Evolutionary conservation across 2,113 vertebrate genomes (phyloP).

Genomic region (Megaceryle maxima): DNA sequence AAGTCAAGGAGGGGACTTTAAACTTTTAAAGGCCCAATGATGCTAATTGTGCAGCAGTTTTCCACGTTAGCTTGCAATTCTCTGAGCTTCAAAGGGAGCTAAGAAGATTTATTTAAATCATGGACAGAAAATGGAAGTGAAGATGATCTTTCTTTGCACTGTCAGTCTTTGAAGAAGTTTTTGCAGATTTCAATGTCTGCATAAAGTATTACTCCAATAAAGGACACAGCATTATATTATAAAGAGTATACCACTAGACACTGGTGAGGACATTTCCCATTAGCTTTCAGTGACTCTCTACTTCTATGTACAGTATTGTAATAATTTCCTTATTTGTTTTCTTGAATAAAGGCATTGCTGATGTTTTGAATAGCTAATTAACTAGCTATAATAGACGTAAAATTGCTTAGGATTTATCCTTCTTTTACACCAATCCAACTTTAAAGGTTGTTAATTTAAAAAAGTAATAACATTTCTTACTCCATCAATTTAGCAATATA

Average conservation of each 20-base stretch:
- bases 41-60: not conserved
- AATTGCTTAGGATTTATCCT: not conserved
- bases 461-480: not conserved
- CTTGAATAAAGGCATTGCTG: not conserved
- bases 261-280: not conserved
- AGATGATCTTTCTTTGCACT: not conserved
- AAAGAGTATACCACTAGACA: not conserved
- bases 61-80: not conserved
- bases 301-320: not conserved
- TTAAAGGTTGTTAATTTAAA: not conserved
- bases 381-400: not conserved
- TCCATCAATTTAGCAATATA: not conserved
- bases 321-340: not conserved
- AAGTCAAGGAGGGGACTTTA: not conserved
- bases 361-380: not conserved
- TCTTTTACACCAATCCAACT: not conserved
- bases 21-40: not conserved
- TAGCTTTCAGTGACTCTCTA: not conserved
- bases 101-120: not conserved
- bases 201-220: not conserved
- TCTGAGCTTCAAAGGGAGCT: not conserved
- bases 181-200: not conserved
- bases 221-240: not conserved
- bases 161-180: not conserved
- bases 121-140: not conserved